Percentiles rank a stretch among this genome's conserved stretches.
These are phyloP conservation scores for Flabesymbios commensalis DNA, from an alignment of 2,888 invertebrate genomes.

Conservation along the genomic window DNA sequence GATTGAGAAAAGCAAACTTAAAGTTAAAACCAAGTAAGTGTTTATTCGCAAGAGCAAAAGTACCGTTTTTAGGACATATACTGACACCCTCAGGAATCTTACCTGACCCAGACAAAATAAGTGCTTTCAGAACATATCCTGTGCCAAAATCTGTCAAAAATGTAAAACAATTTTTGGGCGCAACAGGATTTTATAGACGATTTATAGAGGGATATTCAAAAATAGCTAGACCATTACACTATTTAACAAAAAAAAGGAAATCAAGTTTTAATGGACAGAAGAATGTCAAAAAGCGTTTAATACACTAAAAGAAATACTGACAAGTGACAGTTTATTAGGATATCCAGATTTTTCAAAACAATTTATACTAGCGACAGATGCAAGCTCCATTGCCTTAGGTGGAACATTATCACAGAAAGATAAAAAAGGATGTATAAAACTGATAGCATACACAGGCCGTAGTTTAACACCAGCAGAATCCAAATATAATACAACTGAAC, in stretches of 20 bases:
- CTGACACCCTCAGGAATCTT: not conserved
- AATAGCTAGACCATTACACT: not conserved
- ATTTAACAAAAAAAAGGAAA: not conserved
- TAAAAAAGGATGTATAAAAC: not conserved
- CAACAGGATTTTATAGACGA: not conserved
- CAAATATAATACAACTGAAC: not conserved
- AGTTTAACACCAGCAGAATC: not conserved
- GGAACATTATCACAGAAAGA: not conserved
- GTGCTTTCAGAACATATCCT: not conserved
- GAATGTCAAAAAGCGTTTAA: slow-evolving; percentile 5
- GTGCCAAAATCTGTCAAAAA: not conserved
- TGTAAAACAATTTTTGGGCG: not conserved
- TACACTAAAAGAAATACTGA: not conserved
- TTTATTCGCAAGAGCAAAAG: not conserved
- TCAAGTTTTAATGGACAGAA: not conserved
- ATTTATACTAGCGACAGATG: not conserved
- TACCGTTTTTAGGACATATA: not conserved
- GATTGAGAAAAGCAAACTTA: not conserved
- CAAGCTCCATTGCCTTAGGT: not conserved
- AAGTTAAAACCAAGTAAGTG: not conserved
- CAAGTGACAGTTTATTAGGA: not conserved
- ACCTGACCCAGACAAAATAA: not conserved
- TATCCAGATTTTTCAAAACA: not conserved
- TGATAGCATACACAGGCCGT: not conserved
- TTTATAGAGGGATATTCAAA: not conserved